Conservation (phyloP, 2,888 invertebrate genomes). For the Nasonia oneida region DNA sequence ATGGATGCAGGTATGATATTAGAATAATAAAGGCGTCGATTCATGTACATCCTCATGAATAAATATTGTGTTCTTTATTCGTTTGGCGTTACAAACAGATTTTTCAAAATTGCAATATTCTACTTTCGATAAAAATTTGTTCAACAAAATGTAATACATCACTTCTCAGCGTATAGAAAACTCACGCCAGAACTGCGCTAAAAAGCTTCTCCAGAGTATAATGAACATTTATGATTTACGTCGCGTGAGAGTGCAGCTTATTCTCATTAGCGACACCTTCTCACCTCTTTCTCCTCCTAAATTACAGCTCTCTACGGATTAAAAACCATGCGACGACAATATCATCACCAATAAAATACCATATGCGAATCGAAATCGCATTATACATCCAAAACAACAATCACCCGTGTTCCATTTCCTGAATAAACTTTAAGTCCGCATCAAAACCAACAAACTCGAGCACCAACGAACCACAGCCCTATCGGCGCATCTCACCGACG, state of each 20-base stretch:
- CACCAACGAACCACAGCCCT: too few species aligned
- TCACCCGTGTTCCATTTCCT: too few species aligned
- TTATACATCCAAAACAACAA: background rate
- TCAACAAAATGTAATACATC: background rate
- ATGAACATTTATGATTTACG: constrained; percentile 4
- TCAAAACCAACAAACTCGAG: too few species aligned
- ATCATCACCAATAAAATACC: too few species aligned
- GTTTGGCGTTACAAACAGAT: too few species aligned
- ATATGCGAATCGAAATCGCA: background rate
- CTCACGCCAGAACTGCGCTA: background rate
- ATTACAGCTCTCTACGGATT: background rate
- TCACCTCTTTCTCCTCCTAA: background rate
- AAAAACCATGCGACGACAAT: background rate
- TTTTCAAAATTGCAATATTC: too few species aligned
- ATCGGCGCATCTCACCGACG: too few species aligned
- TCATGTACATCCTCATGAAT: too few species aligned
- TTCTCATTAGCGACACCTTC: background rate
- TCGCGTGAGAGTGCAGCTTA: background rate
- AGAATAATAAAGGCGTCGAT: background rate
- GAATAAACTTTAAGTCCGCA: too few species aligned
- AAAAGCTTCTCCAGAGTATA: background rate
- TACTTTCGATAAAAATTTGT: too few species aligned
- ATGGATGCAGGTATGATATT: background rate
- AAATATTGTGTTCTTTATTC: too few species aligned
- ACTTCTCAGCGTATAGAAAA: background rate